These are phyloP conservation scores for Melanogrammus aeglefinus DNA, from an alignment of 2,797 vertebrate genomes.

Conservation along the genomic window DNA sequence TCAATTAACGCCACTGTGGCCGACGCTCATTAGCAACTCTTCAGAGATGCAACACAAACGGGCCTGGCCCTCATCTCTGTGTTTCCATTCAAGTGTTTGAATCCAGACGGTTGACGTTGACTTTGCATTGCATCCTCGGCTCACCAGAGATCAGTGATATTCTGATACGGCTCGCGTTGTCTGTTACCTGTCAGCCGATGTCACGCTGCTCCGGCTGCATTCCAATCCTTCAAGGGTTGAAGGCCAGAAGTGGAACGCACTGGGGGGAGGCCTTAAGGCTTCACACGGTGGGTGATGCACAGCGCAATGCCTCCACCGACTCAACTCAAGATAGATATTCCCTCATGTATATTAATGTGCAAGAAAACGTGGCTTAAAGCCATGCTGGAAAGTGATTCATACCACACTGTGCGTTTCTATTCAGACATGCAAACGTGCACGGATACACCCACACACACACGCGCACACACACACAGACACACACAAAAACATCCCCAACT, in stretches of 20 bases:
- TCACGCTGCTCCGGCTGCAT: background rate
- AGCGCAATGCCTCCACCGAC: slow-evolving; percentile 7
- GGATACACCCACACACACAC: background rate
- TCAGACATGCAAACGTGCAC: slow-evolving; percentile 8
- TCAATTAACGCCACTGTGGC: background rate
- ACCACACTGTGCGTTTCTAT: slow-evolving; percentile 39
- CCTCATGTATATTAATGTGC: slow-evolving; percentile 56
- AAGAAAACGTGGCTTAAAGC: slow-evolving; percentile 41
- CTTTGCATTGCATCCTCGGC: background rate
- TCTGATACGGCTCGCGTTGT: background rate
- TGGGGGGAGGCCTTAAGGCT: slow-evolving; percentile 24
- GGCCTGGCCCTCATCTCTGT: background rate
- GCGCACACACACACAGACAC: slow-evolving; percentile 2
- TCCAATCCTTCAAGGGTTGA: background rate
- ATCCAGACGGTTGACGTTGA: background rate
- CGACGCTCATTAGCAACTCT: background rate
- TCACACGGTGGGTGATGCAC: slow-evolving; percentile 29
- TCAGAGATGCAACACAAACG: background rate
- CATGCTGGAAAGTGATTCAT: slow-evolving; percentile 60
- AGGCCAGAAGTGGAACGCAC: background rate
- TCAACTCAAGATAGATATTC: slow-evolving; percentile 22
- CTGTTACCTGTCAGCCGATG: background rate
- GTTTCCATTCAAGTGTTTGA: background rate
- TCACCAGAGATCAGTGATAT: background rate
- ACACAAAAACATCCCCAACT: background rate